Base-by-base conservation (phyloP, 2,113 vertebrate genomes). In the Dromaius novaehollandiae region DNA sequence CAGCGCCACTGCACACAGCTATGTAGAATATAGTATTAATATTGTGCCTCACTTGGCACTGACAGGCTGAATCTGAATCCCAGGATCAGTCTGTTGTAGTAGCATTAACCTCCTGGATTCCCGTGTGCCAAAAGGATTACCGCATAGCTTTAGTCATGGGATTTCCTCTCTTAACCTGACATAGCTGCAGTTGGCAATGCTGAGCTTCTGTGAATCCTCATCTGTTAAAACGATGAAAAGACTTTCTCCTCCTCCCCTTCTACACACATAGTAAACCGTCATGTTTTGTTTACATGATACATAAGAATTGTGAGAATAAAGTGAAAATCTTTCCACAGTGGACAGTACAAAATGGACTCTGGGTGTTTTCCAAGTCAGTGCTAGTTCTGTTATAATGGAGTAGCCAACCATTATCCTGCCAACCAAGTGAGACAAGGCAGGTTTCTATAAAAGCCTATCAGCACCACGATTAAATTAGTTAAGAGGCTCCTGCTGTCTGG, bases 291-390 rank as follows among this genome's bases (percentile, higher is more conserved):
- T 92, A 51, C 15, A 11, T 50, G 18, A 42, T 78, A 69, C 11
- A 32, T 3, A 71, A 30, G 34, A 69, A 71, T 84, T 90, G 71
- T 79, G 25, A 13, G 73, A 91, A 42, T 36, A 42, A 88, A 90
- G 28, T 46, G 16, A 65, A 83, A 88, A 82, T n/a, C 60, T 51
- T 60, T 48, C 16, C 3, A 1, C 19, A 38, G 13, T 71, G 60
- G 15, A 32, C 11, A 64, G 8, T 48, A 55, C 32, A 69, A 96
- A 71, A 63, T 48, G 30, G 17, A 38, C 36, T 76, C 12, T 24
- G 55, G 76, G 48, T 82, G 25, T 85, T 89, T 69, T 88, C 53
- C 66, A 70, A 15, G 89, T 88, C 21, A 86, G 24, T 60, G 34
- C 34, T 51, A 14, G 60, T 58, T 86, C 24, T 68, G 7, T 81